Conservation (phyloP, 2,888 invertebrate genomes). For the Ophioninae sp. region DNA sequence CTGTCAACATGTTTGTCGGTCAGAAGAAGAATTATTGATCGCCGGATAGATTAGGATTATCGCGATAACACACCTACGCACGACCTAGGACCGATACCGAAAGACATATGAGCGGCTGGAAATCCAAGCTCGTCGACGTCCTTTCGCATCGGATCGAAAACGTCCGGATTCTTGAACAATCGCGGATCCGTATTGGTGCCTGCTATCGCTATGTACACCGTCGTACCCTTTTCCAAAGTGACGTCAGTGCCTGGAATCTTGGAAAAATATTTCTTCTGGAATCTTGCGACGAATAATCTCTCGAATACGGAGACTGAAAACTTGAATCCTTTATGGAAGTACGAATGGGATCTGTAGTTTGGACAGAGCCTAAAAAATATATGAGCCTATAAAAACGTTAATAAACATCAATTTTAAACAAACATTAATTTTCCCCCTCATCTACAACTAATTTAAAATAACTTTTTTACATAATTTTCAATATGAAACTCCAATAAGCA, state of each 20-base stretch:
- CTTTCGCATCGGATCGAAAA: constrained; percentile 70
- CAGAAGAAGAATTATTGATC: not conserved
- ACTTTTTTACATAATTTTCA: no score
- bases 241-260: constrained; percentile 63
- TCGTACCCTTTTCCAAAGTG: constrained; percentile 68
- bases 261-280: not conserved
- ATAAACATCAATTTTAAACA: no score
- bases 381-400: no score
- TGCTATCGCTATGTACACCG: constrained; percentile 69
- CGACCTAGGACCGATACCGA: constrained; percentile 73
- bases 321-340: not conserved
- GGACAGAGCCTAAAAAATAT: no score
- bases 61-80: constrained; percentile 69
- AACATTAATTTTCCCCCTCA: no score
- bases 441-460: no score
- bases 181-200: constrained; percentile 70
- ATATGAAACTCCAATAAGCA: no score
- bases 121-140: constrained; percentile 62
- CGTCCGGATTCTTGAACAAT: constrained; percentile 68
- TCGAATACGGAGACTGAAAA: not conserved
- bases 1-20: constrained; percentile 56
- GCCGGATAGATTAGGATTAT: not conserved
- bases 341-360: not conserved
- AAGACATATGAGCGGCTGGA: constrained; percentile 66
- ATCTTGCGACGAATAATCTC: not conserved